phyloP scores from a whole-genome alignment of 2,797 vertebrate genomes.

The Sparus aurata region DNA sequence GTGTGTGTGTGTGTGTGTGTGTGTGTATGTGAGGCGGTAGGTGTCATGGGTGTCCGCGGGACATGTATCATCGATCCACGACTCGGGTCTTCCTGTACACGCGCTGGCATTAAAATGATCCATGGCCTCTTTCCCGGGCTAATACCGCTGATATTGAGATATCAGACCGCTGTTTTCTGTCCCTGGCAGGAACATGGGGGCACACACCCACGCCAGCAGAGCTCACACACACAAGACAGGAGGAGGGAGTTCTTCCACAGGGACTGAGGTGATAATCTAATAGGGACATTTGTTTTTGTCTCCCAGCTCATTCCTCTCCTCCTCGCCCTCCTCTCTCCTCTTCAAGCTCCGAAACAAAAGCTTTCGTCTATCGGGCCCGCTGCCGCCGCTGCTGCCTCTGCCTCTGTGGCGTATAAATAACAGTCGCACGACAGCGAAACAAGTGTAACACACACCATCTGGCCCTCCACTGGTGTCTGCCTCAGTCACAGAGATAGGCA shows the following conservation, averaged over 20 bases:
- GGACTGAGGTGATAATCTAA: constrained; percentile 79
- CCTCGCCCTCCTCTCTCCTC: constrained; percentile 50
- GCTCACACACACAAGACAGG: constrained; percentile 46
- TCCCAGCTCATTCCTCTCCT: constrained; percentile 40
- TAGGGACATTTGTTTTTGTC: constrained; percentile 79
- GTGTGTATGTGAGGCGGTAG: constrained; percentile 23
- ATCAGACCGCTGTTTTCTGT: constrained; percentile 69
- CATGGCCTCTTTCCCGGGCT: constrained; percentile 69
- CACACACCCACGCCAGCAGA: constrained; percentile 41
- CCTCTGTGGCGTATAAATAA: constrained; percentile 80
- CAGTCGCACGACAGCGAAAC: constrained; percentile 74
- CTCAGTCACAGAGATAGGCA: constrained; percentile 62
- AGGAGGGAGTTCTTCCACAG: constrained; percentile 64
- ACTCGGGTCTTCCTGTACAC: constrained; percentile 72
- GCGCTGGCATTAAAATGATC: constrained; percentile 82
- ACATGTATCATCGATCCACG: constrained; percentile 75
- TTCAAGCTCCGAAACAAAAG: constrained; percentile 66
- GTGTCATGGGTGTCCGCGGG: constrained; percentile 67
- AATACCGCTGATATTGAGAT: constrained; percentile 79
- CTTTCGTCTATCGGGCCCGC: constrained; percentile 53
- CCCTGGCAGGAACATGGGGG: constrained; percentile 46
- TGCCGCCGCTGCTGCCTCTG: constrained; percentile 41
- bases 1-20: constrained; percentile 2
- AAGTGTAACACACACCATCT: constrained; percentile 84
- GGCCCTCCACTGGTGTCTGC: constrained; percentile 71